These are phyloP conservation scores for Boleophthalmus pectinirostris DNA, from an alignment of 2,113 vertebrate species.

Conservation along the genomic window DNA sequence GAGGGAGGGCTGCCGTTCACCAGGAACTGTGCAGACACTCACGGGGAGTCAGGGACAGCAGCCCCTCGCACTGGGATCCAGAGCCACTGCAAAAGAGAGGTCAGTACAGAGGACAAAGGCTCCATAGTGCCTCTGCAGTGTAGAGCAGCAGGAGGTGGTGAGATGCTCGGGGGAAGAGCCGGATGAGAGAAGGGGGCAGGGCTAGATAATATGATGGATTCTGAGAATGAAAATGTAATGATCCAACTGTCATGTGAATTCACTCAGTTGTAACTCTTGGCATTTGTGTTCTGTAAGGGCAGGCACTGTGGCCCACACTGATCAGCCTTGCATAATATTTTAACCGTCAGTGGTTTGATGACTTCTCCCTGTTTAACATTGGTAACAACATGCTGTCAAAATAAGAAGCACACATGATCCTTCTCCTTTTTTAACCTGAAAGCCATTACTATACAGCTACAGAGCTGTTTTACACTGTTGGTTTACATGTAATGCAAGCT, in stretches of 20 bases:
- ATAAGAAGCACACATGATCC: not conserved
- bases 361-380: not conserved
- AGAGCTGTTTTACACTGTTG: conserved; percentile 19
- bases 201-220: conserved; percentile 34
- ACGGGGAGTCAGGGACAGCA: conserved; percentile 64
- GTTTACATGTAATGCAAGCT: conserved; percentile 1
- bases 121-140: conserved; percentile 38
- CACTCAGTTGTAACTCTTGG: conserved; percentile 1
- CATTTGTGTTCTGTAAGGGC: conserved; percentile 12
- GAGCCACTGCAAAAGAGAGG: conserved; percentile 66
- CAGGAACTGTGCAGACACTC: conserved; percentile 69
- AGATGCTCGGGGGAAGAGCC: conserved; percentile 5
- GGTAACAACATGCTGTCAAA: not conserved
- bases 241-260: conserved; percentile 22
- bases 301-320: not conserved
- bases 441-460: conserved; percentile 18
- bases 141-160: conserved; percentile 27
- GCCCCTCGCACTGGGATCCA: conserved; percentile 65
- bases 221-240: conserved; percentile 14
- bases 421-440: conserved; percentile 24
- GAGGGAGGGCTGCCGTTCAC: conserved; percentile 74
- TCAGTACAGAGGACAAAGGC: conserved; percentile 74
- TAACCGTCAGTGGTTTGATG: not conserved
- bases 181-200: conserved; percentile 42
- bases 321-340: conserved; percentile 19